Evolutionary conservation across 2,888 invertebrate species (phyloP).

Genomic region (Drosophila pseudotalamancana): DNA sequence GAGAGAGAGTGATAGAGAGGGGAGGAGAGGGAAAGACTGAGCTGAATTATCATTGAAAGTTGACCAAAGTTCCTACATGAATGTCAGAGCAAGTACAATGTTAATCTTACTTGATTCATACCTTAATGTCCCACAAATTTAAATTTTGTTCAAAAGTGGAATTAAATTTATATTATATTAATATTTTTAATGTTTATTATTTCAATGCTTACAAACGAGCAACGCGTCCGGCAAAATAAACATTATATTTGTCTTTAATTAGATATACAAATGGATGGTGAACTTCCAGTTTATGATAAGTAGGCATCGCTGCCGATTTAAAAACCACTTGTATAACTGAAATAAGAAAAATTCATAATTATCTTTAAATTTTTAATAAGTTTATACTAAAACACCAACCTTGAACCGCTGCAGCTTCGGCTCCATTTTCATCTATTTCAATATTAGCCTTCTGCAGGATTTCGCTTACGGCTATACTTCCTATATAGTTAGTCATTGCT

Average conservation of each 20-base stretch:
- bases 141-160: no score
- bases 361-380: not conserved
- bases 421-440: not conserved
- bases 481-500: not conserved
- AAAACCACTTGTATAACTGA: not conserved
- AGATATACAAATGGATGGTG: not conserved
- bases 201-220: no score
- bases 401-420: not conserved
- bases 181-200: no score
- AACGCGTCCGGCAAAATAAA: not conserved
- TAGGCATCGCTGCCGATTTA: not conserved
- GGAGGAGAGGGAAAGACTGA: slow-evolving; percentile 5
- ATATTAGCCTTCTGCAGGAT: not conserved
- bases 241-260: not conserved
- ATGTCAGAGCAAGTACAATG: slow-evolving; percentile 33
- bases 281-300: not conserved
- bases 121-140: no score
- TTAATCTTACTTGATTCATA: slow-evolving; percentile 51
- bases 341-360: not conserved
- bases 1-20: not conserved
- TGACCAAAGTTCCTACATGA: slow-evolving; percentile 75
- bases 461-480: not conserved
- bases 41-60: slow-evolving; percentile 70
- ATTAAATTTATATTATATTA: no score
- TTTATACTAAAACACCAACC: not conserved